Percentiles rank a stretch among this genome's conserved stretches.
These are phyloP conservation scores for Silurus glanis DNA, from an alignment of 2,113 vertebrate species.

Conservation along the genomic window DNA sequence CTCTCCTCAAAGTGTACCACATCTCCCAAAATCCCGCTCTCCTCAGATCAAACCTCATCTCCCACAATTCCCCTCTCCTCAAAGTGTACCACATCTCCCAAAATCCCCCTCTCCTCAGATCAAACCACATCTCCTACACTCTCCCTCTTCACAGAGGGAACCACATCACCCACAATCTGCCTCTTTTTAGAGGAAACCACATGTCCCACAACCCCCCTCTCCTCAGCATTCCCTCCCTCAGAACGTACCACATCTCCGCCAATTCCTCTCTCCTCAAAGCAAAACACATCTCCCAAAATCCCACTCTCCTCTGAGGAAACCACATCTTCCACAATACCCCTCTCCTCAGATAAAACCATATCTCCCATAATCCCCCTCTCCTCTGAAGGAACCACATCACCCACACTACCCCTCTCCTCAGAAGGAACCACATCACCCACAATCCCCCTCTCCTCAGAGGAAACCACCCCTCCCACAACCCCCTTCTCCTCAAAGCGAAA, in stretches of 20 bases:
- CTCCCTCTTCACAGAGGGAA: constrained; percentile 6
- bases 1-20: neutral
- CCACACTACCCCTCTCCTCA: constrained; percentile 7
- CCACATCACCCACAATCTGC: constrained; percentile 36
- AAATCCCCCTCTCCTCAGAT: neutral
- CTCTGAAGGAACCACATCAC: too few species aligned
- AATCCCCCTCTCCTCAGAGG: neutral
- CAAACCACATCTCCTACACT: neutral
- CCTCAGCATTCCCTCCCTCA: neutral
- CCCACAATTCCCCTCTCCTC: neutral
- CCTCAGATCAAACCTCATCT: neutral
- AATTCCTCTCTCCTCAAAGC: constrained; percentile 47
- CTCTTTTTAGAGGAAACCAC: constrained; percentile 3
- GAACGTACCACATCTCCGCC: neutral
- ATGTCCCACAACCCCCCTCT: constrained; percentile 17
- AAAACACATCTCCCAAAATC: neutral
- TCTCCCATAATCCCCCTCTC: constrained; percentile 13
- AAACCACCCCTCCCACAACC: neutral
- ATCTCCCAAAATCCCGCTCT: neutral
- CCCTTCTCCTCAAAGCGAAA: neutral
- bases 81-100: too few species aligned
- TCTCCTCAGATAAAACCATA: neutral
- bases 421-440: neutral
- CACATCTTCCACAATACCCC: neutral
- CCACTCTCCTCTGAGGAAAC: neutral